Evolutionary conservation across 37 sponge, comb jelly and placozoan species (phyloP), one percentile per base, ranked within the genome.

Genomic region (Haliclona indistincta): DNA sequence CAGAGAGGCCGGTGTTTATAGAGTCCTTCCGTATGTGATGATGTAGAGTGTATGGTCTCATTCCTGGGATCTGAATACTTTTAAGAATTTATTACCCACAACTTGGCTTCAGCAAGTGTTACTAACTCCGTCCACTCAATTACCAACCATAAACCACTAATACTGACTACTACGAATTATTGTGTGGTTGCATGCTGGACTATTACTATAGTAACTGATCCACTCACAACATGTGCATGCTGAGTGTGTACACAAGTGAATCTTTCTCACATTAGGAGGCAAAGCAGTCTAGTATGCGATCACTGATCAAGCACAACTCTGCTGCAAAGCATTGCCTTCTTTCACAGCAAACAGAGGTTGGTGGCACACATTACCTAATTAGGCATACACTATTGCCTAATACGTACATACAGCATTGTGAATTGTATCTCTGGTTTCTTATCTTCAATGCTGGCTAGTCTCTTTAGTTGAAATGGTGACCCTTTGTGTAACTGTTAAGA

Each of bases 281-380:
- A 34, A 86, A 65, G 41, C 79, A 86, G 37, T 23, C 19, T 2
- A 23, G 51, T 13, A 86, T 86, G 17, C 55, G 54, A n/a, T 13
- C 23, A 22, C 56, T 86, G 45, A 74, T 86, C 25, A 67, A 55
- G 33, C 66, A 49, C 2, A 86, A 86, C 60, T 86, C 86, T n/a
- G 64, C 66, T 45, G 80, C 73, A 3, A 55, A 69, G 41, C 34
- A 55, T 25, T 72, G 68, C 45, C 60, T 84, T 3, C 74, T 52
- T 25, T 74, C 43, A 28, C 86, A 79, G 68, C 49, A 36, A 8
- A 64, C 67, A 19, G 80, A 86, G 74, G 86, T 86, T 43, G 26
- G n/a, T n/a, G n/a, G n/a, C n/a, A n/a, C n/a, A 23, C 32, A 15
- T 8, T 17, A 42, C 3, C 61, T 42, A 23, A 25, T 20, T 58